A percentile compares a stretch with the other conserved stretches of the same genome.
These are phyloP conservation scores for Eupleurogrammus muticus DNA, from an alignment of 2,797 vertebrate species.

Conservation along the genomic window DNA sequence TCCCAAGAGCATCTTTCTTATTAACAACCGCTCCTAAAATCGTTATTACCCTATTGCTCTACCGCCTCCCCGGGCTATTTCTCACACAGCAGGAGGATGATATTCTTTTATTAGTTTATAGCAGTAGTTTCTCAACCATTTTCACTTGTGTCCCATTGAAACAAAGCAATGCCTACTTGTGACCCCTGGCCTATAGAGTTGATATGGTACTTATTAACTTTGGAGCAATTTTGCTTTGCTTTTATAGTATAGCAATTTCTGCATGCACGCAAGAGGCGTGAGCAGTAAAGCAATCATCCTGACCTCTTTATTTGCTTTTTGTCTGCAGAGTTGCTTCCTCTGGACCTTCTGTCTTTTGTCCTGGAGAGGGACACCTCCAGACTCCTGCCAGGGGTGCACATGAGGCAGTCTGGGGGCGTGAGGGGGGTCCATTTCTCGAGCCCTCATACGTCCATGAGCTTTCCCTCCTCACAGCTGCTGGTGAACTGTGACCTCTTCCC, in stretches of 20 bases:
- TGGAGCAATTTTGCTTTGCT: not conserved
- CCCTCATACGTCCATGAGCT: slow-evolving; percentile 77
- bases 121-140: slow-evolving; percentile 24
- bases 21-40: slow-evolving; percentile 33
- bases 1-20: slow-evolving; percentile 11
- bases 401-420: slow-evolving; percentile 79
- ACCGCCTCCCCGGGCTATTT: slow-evolving; percentile 57
- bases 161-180: slow-evolving; percentile 7
- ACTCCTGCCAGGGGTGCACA: slow-evolving; percentile 73
- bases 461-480: slow-evolving; percentile 89
- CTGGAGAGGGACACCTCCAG: slow-evolving; percentile 69
- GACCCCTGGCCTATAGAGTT: not conserved
- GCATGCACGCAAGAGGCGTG: not conserved
- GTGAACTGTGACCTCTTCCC: slow-evolving; percentile 89
- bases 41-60: slow-evolving; percentile 13
- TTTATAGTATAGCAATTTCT: slow-evolving; percentile 14
- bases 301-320: slow-evolving; percentile 28
- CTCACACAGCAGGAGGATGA: slow-evolving; percentile 39
- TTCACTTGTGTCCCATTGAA: slow-evolving; percentile 7
- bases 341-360: slow-evolving; percentile 91
- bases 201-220: not conserved
- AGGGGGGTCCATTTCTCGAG: slow-evolving; percentile 85
- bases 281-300: slow-evolving; percentile 7
- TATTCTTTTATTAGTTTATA: slow-evolving; percentile 60
- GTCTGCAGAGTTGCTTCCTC: slow-evolving; percentile 84